These are phyloP conservation scores for Carpatolechia fugitivella DNA, from an alignment of 2,888 invertebrate genomes.

Conservation along the genomic window DNA sequence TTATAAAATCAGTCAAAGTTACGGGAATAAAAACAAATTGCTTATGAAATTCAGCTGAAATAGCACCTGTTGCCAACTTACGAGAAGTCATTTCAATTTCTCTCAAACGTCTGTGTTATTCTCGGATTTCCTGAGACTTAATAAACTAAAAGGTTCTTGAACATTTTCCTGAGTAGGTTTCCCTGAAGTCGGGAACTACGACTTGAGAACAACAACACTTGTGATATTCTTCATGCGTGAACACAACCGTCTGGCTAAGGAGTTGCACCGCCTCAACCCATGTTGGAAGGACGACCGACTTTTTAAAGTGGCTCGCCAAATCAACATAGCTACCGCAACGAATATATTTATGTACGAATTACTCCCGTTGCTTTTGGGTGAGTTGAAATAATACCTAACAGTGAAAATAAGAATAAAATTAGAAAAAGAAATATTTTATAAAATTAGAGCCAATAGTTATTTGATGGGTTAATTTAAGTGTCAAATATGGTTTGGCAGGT, in stretches of 20 bases:
- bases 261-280: conserved; percentile 49
- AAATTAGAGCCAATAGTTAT: no score
- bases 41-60: no score
- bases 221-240: conserved; percentile 61
- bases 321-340: conserved; percentile 55
- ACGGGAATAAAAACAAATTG: no score
- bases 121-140: neutral
- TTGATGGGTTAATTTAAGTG: no score
- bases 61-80: neutral
- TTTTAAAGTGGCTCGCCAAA: conserved; percentile 58
- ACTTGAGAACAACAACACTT: conserved; percentile 50
- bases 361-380: conserved; percentile 53
- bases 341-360: conserved; percentile 61
- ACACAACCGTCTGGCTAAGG: conserved; percentile 55
- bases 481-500: conserved; percentile 40
- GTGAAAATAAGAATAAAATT: no score
- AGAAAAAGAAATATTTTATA: no score
- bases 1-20: neutral
- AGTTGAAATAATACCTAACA: no score
- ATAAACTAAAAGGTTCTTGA: neutral
- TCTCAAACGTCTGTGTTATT: neutral
- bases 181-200: conserved; percentile 51
- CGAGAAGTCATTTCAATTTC: neutral
- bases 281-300: conserved; percentile 64
- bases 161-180: conserved; percentile 32